phyloP scores from a whole-genome alignment of 2,888 invertebrate species.

The Hesperia comma region DNA sequence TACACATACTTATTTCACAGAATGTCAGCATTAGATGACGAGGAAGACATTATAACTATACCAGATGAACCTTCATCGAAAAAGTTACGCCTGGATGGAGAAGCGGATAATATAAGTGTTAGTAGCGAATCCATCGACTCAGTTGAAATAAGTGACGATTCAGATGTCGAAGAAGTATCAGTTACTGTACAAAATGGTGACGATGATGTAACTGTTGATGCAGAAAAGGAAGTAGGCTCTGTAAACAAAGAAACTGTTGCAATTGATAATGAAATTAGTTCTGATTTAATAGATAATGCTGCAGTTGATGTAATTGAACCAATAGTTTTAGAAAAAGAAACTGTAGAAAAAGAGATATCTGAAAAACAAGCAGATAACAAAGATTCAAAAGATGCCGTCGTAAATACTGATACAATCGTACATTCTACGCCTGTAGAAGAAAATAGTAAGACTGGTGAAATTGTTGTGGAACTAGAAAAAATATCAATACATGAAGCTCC shows the following conservation, averaged over 20 bases:
- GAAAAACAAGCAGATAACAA: conserved; percentile 13
- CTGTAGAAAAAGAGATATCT: conserved; percentile 2
- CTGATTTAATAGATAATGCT: neutral
- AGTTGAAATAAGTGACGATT: conserved; percentile 59
- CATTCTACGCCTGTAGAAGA: neutral
- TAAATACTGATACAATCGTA: conserved; percentile 17
- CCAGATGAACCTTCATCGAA: conserved; percentile 63
- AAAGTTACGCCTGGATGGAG: conserved; percentile 54
- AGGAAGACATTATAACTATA: conserved; percentile 56
- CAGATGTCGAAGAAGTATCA: conserved; percentile 49
- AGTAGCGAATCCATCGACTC: conserved; percentile 66
- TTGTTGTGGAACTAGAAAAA: conserved; percentile 15
- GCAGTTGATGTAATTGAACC: conserved; percentile 20
- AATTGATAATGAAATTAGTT: neutral
- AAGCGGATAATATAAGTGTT: conserved; percentile 65
- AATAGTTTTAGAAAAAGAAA: conserved; percentile 18
- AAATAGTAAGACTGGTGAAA: conserved; percentile 1
- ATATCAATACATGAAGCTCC: conserved; percentile 51
- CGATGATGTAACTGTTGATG: conserved; percentile 22
- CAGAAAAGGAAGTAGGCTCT: conserved; percentile 4
- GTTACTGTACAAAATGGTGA: conserved; percentile 37
- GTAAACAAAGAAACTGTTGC: conserved; percentile 2
- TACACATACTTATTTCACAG: conserved; percentile 50
- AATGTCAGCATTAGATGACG: conserved; percentile 47
- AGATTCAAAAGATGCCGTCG: neutral